Base-by-base conservation (phyloP, 2,113 vertebrate genomes). In the Microtus pennsylvanicus region DNA sequence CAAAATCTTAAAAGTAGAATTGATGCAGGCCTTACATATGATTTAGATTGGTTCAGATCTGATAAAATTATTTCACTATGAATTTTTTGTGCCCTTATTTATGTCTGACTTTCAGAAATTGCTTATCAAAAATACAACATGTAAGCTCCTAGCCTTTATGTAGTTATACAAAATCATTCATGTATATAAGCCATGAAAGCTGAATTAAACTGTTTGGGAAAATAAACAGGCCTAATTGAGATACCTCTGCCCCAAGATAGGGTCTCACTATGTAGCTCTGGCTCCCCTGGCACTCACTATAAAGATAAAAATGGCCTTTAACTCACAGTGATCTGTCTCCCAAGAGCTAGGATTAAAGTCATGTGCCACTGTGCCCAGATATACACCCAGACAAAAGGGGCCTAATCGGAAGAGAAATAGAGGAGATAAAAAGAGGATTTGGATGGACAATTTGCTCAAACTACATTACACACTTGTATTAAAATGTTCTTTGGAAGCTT, bases 1-100 rank as follows among this genome's bases (percentile, higher is more conserved):
- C 10, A 45, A 45, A 82, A n/a, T 12, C 5, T 67, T 45, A 69
- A 42, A 55, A 45, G 14, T 8, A 45, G 22, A 72, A 22, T 21
- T 35, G 28, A n/a, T 19, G 52, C 4, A 0, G 5, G 28, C 11
- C 33, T 86, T 10, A 12, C 3, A 12, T 19, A 21, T 11, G 0
- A 6, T 76, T 69, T 85, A 30, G 6, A 47, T 22, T 14, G 16
- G n/a, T 45, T 61, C 4, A 58, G 38, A 3, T 33, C 19, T 74
- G 35, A 45, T 89, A 28, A 67, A 76, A 22, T 12, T 55, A 30
- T 70, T 85, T 85, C 58, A 10, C 8, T 55, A 67, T 67, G 21
- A 69, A 76, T n/a, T 55, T 17, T 22, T 89, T 76, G 28, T 13
- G 5, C 7, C 9, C 7, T 24, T 65, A 72, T 67, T 67, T 69